These are phyloP conservation scores for Gnathonemus echidnorhynchus DNA, from an alignment of 2,113 vertebrate species.

Conservation along the genomic window DNA sequence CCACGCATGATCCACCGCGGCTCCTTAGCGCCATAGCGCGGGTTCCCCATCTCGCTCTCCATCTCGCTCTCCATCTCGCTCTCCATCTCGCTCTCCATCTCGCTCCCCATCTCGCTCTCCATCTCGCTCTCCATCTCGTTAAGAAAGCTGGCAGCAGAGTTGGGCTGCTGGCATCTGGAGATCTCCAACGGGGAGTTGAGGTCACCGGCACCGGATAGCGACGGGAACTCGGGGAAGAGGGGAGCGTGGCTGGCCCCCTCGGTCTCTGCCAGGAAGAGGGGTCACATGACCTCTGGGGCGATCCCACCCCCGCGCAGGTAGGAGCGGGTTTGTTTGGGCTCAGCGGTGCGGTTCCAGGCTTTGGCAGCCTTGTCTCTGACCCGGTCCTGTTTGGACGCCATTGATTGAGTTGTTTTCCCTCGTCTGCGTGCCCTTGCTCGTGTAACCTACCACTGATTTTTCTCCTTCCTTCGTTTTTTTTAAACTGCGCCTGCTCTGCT, in stretches of 20 bases:
- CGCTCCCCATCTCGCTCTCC: background rate
- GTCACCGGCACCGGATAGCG: slow-evolving; percentile 16
- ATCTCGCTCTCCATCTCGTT: background rate
- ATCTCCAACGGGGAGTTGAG: slow-evolving; percentile 10
- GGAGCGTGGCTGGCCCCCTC: background rate
- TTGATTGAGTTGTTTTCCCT: slow-evolving; percentile 14
- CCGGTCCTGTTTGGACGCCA: background rate
- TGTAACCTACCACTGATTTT: background rate
- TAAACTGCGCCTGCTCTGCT: background rate
- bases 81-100: background rate
- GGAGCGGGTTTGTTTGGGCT: slow-evolving; percentile 2
- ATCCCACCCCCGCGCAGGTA: slow-evolving; percentile 5
- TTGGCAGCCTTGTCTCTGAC: slow-evolving; percentile 6
- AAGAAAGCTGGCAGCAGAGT: slow-evolving; percentile 11
- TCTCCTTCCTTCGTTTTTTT: background rate
- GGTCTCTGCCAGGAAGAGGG: slow-evolving; percentile 12
- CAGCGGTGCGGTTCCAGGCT: background rate
- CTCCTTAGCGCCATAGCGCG: background rate
- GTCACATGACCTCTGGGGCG: slow-evolving; percentile 13
- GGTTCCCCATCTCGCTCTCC: too few relatives aligned
- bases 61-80: background rate
- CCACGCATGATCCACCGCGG: background rate
- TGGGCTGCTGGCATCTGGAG: slow-evolving; percentile 14
- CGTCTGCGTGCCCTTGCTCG: background rate
- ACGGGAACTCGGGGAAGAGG: background rate